A percentile compares a stretch with the other conserved stretches of the same genome.
Evolutionary conservation across 2,888 invertebrate genomes (phyloP).

Genomic region (Xanthorhoe designata): DNA sequence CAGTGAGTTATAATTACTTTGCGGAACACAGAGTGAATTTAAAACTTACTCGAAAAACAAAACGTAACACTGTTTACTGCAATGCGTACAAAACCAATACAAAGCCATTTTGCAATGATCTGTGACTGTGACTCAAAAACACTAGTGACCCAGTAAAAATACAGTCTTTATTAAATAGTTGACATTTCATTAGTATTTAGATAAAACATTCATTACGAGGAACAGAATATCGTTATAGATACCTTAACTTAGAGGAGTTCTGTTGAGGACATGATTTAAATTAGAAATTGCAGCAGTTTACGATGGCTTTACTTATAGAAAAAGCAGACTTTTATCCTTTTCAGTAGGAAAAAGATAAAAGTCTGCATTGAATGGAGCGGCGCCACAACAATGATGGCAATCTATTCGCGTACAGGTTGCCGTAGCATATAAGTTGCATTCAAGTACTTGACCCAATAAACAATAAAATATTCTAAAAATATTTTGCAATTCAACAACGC

Average conservation of each 20-base stretch:
- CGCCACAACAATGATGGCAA: conserved; percentile 17
- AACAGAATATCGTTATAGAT: no score
- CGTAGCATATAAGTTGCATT: not conserved
- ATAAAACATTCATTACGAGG: not conserved
- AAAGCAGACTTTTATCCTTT: conserved; percentile 36
- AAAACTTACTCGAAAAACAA: not conserved
- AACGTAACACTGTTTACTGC: no score
- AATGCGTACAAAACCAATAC: no score
- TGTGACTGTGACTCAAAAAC: no score
- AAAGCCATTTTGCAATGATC: no score
- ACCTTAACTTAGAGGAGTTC: conserved; percentile 15
- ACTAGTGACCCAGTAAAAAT: no score
- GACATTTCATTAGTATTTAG: not conserved
- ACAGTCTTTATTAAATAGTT: not conserved
- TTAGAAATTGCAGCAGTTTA: conserved; percentile 16
- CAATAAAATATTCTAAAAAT: not conserved
- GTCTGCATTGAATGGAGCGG: conserved; percentile 2
- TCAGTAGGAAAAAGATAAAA: not conserved
- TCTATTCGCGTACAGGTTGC: conserved; percentile 8
- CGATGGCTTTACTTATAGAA: conserved; percentile 20
- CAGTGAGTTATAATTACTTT: not conserved
- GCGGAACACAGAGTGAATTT: not conserved
- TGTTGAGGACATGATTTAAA: conserved; percentile 18
- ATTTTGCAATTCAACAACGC: not conserved
- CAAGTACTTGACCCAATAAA: no score